These are phyloP conservation scores for Atta colombica DNA, from an alignment of 1,140 invertebrate genomes.

Conservation along the genomic window DNA sequence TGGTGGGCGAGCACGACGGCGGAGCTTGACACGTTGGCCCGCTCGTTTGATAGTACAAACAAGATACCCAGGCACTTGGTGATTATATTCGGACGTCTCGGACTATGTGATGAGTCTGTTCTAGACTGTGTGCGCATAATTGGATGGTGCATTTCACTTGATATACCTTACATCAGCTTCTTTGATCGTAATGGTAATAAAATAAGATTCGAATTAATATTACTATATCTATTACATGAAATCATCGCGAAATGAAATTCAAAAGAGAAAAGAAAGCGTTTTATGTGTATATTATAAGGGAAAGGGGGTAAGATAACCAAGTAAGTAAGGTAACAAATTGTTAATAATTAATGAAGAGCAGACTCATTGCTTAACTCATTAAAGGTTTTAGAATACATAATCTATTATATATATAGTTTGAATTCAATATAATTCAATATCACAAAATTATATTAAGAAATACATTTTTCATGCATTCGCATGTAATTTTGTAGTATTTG, in stretches of 20 bases:
- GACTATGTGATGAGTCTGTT: constrained; percentile 84
- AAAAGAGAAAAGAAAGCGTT: too few relatives aligned
- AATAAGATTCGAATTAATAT: constrained; percentile 1
- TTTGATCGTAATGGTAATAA: constrained; percentile 90
- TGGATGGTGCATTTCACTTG: constrained; percentile 89
- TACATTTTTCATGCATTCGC: too few relatives aligned
- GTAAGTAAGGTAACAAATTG: too few relatives aligned
- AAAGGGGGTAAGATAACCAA: too few relatives aligned
- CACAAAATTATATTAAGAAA: too few relatives aligned
- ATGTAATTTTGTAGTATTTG: too few relatives aligned
- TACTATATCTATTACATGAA: constrained; percentile 30
- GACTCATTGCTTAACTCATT: too few relatives aligned
- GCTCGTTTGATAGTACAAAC: constrained; percentile 55
- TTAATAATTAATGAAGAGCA: too few relatives aligned
- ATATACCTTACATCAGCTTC: constrained; percentile 90
- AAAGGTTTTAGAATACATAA: too few relatives aligned
- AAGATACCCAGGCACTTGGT: constrained; percentile 86
- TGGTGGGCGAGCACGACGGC: constrained; percentile 34
- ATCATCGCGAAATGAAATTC: neutral
- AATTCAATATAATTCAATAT: too few relatives aligned
- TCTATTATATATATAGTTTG: too few relatives aligned
- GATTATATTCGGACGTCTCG: constrained; percentile 82
- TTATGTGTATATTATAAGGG: too few relatives aligned
- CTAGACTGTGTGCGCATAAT: constrained; percentile 88
- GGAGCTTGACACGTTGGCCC: constrained; percentile 50